phyloP scores from a whole-genome alignment of 64 coral and sea anemone genomes.

The Porites lutea region DNA sequence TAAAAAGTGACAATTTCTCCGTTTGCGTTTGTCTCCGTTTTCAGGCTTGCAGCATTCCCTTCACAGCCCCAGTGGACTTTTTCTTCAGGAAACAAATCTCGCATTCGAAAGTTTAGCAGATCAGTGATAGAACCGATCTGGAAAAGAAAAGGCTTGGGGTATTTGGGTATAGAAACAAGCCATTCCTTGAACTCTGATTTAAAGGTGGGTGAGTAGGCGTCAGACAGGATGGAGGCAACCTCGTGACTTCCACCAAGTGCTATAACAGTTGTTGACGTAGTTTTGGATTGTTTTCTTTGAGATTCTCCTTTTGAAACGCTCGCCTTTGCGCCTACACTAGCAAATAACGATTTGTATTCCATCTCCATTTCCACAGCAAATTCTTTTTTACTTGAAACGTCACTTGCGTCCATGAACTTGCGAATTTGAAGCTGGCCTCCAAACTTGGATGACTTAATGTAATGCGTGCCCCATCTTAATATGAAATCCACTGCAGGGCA shows the following conservation, averaged over 20 bases:
- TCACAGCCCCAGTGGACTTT: conserved; percentile 51
- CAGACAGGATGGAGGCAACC: conserved; percentile 26
- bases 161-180: conserved; percentile 24
- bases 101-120: conserved; percentile 24
- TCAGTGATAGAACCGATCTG: not conserved
- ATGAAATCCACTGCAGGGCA: conserved; percentile 29
- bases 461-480: conserved; percentile 50
- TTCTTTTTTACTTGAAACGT: conserved; percentile 14
- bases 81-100: conserved; percentile 19
- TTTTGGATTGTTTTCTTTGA: not conserved
- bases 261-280: conserved; percentile 11
- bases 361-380: conserved; percentile 27
- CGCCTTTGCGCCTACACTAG: conserved; percentile 3
- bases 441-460: conserved; percentile 46
- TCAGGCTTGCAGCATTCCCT: not conserved
- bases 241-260: conserved; percentile 25
- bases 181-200: conserved; percentile 51
- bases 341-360: conserved; percentile 34
- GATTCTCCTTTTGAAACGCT: not conserved
- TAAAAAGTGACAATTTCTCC: not conserved
- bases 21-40: not conserved
- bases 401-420: conserved; percentile 2
- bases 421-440: conserved; percentile 44
- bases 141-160: conserved; percentile 53
- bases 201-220: conserved; percentile 40